Conservation (phyloP, 1,140 invertebrate genomes). For the Physella acuta region DNA sequence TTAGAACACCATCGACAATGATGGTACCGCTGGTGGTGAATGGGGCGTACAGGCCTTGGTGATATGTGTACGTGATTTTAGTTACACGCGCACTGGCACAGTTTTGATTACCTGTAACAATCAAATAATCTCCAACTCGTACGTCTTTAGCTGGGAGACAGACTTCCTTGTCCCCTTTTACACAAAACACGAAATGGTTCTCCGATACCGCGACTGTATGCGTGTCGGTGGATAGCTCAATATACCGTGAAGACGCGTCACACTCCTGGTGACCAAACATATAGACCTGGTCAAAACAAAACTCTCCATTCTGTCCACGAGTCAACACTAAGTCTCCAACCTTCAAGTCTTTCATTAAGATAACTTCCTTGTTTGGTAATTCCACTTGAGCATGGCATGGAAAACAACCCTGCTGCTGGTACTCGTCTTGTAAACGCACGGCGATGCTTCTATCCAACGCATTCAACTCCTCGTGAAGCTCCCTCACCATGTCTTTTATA, state of each 20-base stretch:
- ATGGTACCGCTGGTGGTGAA: too few relatives aligned
- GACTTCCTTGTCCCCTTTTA: not conserved
- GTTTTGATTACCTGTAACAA: not conserved
- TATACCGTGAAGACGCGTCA: not conserved
- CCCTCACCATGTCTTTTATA: not conserved
- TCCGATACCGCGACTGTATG: not conserved
- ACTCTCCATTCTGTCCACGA: not conserved
- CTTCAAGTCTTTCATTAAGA: not conserved
- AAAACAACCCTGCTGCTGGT: constrained; percentile 14
- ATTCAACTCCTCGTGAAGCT: not conserved
- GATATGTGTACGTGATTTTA: not conserved
- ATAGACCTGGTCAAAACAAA: constrained; percentile 13
- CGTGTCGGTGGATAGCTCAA: not conserved
- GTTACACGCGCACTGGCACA: not conserved
- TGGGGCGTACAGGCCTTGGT: too few relatives aligned
- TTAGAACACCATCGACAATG: too few relatives aligned
- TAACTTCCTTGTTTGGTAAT: not conserved
- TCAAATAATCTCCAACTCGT: constrained; percentile 4
- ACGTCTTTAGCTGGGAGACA: constrained; percentile 13
- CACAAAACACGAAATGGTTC: constrained; percentile 14
- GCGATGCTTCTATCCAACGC: constrained; percentile 4
- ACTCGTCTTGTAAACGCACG: not conserved
- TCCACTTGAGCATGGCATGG: constrained; percentile 1
- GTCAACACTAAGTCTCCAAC: constrained; percentile 11
- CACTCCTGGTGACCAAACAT: constrained; percentile 21